These are phyloP conservation scores for Darevskia mixta DNA, from an alignment of 2,797 vertebrate species.

Conservation along the genomic window DNA sequence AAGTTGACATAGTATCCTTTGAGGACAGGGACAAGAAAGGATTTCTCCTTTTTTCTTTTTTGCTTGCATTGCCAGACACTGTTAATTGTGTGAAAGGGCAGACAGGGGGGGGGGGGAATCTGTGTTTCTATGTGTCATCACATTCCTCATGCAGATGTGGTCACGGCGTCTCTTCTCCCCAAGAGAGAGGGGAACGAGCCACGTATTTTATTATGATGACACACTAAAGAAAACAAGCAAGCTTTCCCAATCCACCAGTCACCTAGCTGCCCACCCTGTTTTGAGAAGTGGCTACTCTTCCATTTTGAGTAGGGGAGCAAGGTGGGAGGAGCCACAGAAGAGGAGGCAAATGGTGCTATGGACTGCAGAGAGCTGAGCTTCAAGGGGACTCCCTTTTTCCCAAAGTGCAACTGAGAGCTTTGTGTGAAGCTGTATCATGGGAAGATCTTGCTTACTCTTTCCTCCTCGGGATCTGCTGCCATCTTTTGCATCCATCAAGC, in stretches of 20 bases:
- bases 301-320: neutral
- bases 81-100: neutral
- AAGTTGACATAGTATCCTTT: neutral
- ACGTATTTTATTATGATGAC: neutral
- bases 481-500: conserved; percentile 11
- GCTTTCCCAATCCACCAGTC: neutral
- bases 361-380: neutral
- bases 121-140: neutral
- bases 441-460: neutral
- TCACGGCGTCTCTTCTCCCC: neutral
- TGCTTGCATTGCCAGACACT: neutral
- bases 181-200: neutral
- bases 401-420: conserved; percentile 30
- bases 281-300: neutral
- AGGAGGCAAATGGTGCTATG: neutral
- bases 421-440: neutral
- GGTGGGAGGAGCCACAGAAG: neutral
- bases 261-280: neutral
- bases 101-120: accelerated
- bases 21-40: neutral
- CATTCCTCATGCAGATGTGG: neutral
- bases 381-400: conserved; percentile 6
- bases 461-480: conserved; percentile 24
- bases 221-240: neutral
- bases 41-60: neutral